Percentiles rank a stretch among this genome's conserved stretches.
phyloP scores from a whole-genome alignment of 1,140 invertebrate species.

The Dendrolimus kikuchii region DNA sequence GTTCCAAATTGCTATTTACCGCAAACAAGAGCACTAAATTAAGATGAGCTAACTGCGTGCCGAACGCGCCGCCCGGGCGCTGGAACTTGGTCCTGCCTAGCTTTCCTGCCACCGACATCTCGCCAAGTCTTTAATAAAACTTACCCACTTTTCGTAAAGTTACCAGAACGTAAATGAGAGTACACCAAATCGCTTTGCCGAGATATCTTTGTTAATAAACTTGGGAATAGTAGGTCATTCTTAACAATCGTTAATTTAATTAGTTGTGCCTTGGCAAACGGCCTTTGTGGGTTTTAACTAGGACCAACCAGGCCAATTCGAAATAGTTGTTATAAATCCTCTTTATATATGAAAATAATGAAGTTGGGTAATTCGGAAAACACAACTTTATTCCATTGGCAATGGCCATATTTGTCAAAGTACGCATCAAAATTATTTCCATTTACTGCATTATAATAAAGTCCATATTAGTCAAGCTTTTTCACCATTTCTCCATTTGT shows the following conservation, averaged over 20 bases:
- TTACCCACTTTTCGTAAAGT: conserved; percentile 19
- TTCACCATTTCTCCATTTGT: too few species aligned
- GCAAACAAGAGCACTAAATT: conserved; percentile 62
- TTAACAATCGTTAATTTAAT: not conserved
- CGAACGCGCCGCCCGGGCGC: conserved; percentile 21
- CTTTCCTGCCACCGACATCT: conserved; percentile 1
- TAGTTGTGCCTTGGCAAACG: too few species aligned
- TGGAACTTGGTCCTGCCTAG: not conserved
- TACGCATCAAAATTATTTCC: too few species aligned
- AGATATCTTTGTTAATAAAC: conserved; percentile 12
- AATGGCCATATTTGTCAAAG: too few species aligned
- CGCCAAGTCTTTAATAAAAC: conserved; percentile 23
- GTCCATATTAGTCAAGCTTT: too few species aligned
- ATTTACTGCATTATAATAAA: too few species aligned
- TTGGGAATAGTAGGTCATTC: conserved; percentile 1
- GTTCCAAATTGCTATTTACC: conserved; percentile 61
- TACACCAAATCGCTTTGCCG: conserved; percentile 12
- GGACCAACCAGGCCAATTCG: too few species aligned
- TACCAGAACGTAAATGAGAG: conserved; percentile 19
- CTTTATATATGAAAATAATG: too few species aligned
- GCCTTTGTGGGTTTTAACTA: too few species aligned
- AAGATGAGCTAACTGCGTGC: conserved; percentile 51
- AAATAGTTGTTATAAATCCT: too few species aligned
- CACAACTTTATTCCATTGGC: too few species aligned
- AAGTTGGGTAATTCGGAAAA: too few species aligned